phyloP scores from a whole-genome alignment of 1,140 invertebrate genomes.

The Pogonomyrmex californicus region DNA sequence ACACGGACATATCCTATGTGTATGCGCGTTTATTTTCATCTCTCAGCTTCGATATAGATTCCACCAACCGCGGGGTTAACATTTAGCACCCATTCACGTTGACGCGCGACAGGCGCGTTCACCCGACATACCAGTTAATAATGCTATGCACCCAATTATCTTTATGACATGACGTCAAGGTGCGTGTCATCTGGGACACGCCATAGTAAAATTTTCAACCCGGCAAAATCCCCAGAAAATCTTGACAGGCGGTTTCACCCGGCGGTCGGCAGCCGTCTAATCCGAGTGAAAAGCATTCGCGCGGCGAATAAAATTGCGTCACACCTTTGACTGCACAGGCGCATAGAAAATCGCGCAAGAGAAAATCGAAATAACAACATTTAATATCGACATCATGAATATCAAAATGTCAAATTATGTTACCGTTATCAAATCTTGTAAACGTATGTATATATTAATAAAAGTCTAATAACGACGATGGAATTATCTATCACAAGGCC shows the following conservation, averaged over 20 bases:
- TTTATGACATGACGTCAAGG: slow-evolving; percentile 53
- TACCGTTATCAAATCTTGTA: neutral
- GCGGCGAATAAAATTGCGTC: slow-evolving; percentile 35
- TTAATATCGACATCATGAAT: slow-evolving; percentile 8
- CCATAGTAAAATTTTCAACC: slow-evolving; percentile 51
- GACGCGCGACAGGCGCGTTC: slow-evolving; percentile 47
- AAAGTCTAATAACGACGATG: neutral
- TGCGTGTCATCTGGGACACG: slow-evolving; percentile 39
- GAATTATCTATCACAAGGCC: slow-evolving; percentile 3
- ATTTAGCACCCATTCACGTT: slow-evolving; percentile 54
- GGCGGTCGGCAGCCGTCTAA: slow-evolving; percentile 45
- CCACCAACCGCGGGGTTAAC: slow-evolving; percentile 21
- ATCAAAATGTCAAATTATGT: neutral
- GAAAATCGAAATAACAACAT: slow-evolving; percentile 15
- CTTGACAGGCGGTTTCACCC: slow-evolving; percentile 47
- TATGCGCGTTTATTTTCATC: slow-evolving; percentile 5
- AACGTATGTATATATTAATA: neutral
- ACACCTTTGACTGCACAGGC: slow-evolving; percentile 1
- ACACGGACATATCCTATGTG: neutral
- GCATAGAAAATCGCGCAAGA: neutral
- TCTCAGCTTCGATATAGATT: slow-evolving; percentile 5
- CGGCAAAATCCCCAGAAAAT: slow-evolving; percentile 56
- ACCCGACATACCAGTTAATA: slow-evolving; percentile 46
- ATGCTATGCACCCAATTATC: slow-evolving; percentile 62
- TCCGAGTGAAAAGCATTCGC: slow-evolving; percentile 19